These are phyloP conservation scores for Drosophila parabipectinata DNA, from an alignment of 1,140 invertebrate genomes.

Conservation along the genomic window DNA sequence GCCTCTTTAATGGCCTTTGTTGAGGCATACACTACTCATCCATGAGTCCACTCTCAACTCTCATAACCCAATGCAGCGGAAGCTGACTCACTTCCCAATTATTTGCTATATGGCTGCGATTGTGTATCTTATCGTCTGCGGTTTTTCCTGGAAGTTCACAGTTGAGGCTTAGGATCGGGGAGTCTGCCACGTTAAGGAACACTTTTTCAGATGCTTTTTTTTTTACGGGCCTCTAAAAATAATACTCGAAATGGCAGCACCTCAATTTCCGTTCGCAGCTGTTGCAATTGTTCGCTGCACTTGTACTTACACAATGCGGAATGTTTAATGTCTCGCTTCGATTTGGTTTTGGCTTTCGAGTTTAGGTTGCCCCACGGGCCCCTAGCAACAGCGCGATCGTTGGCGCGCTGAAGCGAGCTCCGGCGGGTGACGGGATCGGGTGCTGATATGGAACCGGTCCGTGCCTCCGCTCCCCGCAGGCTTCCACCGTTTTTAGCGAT, in stretches of 20 bases:
- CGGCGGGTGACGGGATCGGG: constrained; percentile 19
- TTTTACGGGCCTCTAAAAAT: constrained; percentile 43
- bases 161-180: not conserved
- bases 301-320: constrained; percentile 41
- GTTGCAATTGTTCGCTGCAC: constrained; percentile 51
- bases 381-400: constrained; percentile 61
- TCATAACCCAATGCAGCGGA: constrained; percentile 35
- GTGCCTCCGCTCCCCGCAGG: constrained; percentile 6
- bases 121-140: constrained; percentile 31
- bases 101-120: constrained; percentile 1
- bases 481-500: constrained; percentile 22
- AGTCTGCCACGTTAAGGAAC: not conserved
- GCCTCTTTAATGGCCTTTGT: constrained; percentile 4
- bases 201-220: not conserved
- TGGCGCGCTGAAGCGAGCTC: not conserved
- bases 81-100: constrained; percentile 34
- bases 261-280: constrained; percentile 45
- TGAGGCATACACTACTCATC: not conserved
- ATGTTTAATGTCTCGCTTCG: constrained; percentile 19
- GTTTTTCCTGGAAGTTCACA: constrained; percentile 34
- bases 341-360: constrained; percentile 26
- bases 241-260: constrained; percentile 35
- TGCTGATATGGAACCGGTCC: constrained; percentile 72
- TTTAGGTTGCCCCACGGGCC: constrained; percentile 43
- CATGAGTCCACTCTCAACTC: not conserved